Evolutionary conservation across 1,140 invertebrate species (phyloP), one percentile per base, ranked within the genome.

Genomic region (Drosophila nigrodunni): DNA sequence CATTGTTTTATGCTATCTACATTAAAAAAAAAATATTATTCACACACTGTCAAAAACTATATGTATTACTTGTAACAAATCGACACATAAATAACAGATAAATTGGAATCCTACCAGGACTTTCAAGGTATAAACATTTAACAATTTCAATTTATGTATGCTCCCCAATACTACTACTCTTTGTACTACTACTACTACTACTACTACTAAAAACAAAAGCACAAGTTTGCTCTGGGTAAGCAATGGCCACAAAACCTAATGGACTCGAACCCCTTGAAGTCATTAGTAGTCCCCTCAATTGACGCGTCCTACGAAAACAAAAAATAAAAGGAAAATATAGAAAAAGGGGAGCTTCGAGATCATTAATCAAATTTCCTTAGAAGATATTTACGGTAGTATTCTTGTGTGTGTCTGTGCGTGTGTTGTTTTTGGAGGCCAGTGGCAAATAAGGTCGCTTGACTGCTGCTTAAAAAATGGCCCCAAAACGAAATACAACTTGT

Each of bases 101-200:
- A 92, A 92, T 92, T 92, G 92, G 92, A 92, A 92, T 90, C 92
- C 92, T 74, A 92, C 92, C 75, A 92, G 92, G 92, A 92, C 92
- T 77, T 92, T 92, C 81, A 92, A 92, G 92, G 92, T 92, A 92
- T 90, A 86, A 90, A 72, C 57, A 85, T 91, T 90, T 91, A 91
- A 91, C 78, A 77, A 88, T 88, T 77, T 82, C 73, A 82, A 74
- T 80, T 70, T 82, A 82, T 74, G 69, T 67, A 79, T 70, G 65
- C 55, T 60, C 34, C 46, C 47, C 37, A 15, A 50, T 11, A 52
- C 49, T 52, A 77, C 15, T 57, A 43, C 34, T 41, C 41, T n/a
- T 37, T 37, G 11, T 39, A 41, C 52, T 18, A 57, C 54, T 39
- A 43, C 9, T 39, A 41, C 10, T 37, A 55, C 8, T 55, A 54